Conservation (phyloP, 2,888 invertebrate species). For the Pogonocherus hispidulus region DNA sequence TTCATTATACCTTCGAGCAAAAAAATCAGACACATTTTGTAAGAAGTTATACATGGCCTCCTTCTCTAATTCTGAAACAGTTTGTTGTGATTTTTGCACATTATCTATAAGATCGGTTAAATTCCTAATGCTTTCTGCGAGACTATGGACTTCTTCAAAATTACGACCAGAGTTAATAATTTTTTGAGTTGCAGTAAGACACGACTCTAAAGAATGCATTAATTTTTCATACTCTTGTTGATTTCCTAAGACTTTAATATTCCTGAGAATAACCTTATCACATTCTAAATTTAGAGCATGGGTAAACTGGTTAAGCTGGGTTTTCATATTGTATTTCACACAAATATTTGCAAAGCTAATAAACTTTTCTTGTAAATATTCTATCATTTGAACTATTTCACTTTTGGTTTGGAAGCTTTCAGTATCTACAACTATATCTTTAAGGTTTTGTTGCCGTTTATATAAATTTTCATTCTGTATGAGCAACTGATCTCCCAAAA, state of each 20-base stretch:
- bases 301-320: neutral
- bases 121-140: constrained; percentile 24
- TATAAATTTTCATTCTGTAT: constrained; percentile 30
- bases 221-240: constrained; percentile 37
- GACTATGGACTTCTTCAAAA: constrained; percentile 23
- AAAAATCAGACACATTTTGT: constrained; percentile 27
- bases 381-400: constrained; percentile 22
- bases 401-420: constrained; percentile 21
- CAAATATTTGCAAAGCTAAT: constrained; percentile 12
- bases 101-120: neutral
- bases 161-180: constrained; percentile 34
- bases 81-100: constrained; percentile 11
- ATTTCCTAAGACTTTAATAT: constrained; percentile 17
- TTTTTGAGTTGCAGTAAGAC: constrained; percentile 18
- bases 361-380: constrained; percentile 27
- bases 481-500: constrained; percentile 30
- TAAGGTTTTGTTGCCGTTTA: constrained; percentile 10
- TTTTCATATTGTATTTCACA: constrained; percentile 6
- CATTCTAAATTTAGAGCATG: constrained; percentile 23
- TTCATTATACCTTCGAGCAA: constrained; percentile 27
- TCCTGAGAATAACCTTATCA: constrained; percentile 30
- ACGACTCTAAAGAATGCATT: neutral
- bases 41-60: constrained; percentile 18
- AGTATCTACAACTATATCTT: constrained; percentile 22
- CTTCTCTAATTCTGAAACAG: constrained; percentile 19